Conservation (phyloP, 2,888 invertebrate species). For the Drosophila lutescens region DNA sequence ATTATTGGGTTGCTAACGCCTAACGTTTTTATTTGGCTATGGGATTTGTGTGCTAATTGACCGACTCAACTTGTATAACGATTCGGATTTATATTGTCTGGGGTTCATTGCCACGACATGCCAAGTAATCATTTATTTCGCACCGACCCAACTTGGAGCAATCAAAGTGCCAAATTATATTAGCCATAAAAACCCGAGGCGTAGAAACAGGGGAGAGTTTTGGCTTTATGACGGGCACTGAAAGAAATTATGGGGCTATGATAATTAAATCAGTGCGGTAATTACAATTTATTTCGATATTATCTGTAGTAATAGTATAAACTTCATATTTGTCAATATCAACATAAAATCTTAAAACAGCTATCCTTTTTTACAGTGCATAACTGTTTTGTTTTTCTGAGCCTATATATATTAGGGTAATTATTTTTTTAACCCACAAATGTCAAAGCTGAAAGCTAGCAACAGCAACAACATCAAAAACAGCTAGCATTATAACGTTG, state of each 20-base stretch:
- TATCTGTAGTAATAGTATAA: neutral
- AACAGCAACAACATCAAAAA: slow-evolving; percentile 31
- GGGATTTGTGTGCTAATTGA: slow-evolving; percentile 54
- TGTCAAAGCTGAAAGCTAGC: slow-evolving; percentile 57
- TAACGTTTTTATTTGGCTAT: slow-evolving; percentile 7
- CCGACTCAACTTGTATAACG: slow-evolving; percentile 13
- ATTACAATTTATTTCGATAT: neutral
- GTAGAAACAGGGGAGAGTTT: slow-evolving; percentile 23
- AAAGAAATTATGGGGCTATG: neutral
- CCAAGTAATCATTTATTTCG: slow-evolving; percentile 68
- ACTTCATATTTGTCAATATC: neutral
- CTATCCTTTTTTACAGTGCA: neutral
- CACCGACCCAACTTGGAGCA: slow-evolving; percentile 26
- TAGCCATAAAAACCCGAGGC: slow-evolving; percentile 36
- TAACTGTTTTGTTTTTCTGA: slow-evolving; percentile 34
- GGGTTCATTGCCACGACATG: slow-evolving; percentile 74
- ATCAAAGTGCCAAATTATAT: slow-evolving; percentile 65
- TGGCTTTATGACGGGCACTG: slow-evolving; percentile 9
- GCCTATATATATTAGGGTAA: slow-evolving; percentile 63
- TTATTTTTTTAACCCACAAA: slow-evolving; percentile 73
- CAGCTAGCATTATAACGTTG: slow-evolving; percentile 50
- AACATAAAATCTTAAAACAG: neutral
- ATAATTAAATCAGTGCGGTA: neutral
- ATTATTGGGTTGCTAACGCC: slow-evolving; percentile 20
- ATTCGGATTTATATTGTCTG: slow-evolving; percentile 16